Percentiles rank a stretch among this genome's conserved stretches.
These are phyloP conservation scores for Hedya salicella DNA, from an alignment of 2,888 invertebrate genomes.

Conservation along the genomic window DNA sequence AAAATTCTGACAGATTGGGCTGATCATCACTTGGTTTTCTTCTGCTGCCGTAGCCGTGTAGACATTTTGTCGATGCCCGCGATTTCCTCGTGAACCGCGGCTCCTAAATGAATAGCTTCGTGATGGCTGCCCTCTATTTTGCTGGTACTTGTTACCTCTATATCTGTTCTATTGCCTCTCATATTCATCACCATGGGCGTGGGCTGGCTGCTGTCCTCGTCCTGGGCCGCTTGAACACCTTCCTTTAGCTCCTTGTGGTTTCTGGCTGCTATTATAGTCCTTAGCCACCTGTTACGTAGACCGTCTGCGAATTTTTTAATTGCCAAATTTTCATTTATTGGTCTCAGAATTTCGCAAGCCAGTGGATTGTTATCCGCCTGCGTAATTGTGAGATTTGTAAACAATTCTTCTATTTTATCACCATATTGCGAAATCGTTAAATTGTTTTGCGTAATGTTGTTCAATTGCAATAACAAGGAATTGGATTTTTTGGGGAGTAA, in stretches of 20 bases:
- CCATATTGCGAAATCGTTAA: background rate
- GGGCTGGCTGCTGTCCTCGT: conserved; percentile 7
- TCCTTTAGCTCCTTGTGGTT: conserved; percentile 15
- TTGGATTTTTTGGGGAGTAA: conserved; percentile 17
- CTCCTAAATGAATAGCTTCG: background rate
- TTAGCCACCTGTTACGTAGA: background rate
- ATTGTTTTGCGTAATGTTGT: conserved; percentile 3
- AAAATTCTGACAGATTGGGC: conserved; percentile 1
- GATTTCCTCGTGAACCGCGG: too few relatives aligned
- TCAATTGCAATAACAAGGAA: conserved; percentile 10
- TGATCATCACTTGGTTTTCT: background rate
- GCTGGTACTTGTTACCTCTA: background rate
- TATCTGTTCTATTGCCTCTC: background rate
- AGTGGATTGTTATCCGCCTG: background rate
- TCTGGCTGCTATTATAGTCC: conserved; percentile 7
- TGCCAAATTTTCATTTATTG: conserved; percentile 11
- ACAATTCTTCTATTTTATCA: conserved; percentile 8
- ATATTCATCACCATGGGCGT: background rate
- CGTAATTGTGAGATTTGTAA: conserved; percentile 14
- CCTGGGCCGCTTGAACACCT: background rate
- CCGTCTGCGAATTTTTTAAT: conserved; percentile 18
- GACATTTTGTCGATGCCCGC: background rate
- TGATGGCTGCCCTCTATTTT: background rate
- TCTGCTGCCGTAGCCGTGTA: background rate
- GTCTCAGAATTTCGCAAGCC: conserved; percentile 19